These are phyloP conservation scores for Leucophora obtusa DNA, from an alignment of 2,888 invertebrate genomes.

Conservation along the genomic window DNA sequence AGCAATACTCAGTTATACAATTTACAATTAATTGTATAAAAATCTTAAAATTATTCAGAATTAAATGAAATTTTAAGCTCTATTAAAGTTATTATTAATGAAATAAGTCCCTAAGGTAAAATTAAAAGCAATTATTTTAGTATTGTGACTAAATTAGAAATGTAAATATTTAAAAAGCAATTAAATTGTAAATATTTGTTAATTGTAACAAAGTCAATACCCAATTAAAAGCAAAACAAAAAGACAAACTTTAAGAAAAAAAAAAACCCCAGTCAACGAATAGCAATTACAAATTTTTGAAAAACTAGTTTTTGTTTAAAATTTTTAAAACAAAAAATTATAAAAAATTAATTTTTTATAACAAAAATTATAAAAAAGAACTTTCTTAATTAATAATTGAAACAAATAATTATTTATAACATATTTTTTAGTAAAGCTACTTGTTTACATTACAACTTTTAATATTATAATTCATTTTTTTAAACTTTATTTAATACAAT, in stretches of 20 bases:
- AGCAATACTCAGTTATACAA: constrained; percentile 76
- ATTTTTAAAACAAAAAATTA: constrained; percentile 12
- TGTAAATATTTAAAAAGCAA: constrained; percentile 42
- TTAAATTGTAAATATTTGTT: constrained; percentile 51
- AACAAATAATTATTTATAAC: background rate
- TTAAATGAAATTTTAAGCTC: constrained; percentile 27
- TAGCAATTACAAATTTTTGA: constrained; percentile 11
- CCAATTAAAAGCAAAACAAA: background rate
- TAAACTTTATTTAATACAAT: background rate
- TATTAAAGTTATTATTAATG: constrained; percentile 24
- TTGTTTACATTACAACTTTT: too few relatives aligned
- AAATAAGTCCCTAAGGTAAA: constrained; percentile 46
- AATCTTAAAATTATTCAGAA: background rate
- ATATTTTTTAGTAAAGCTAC: background rate
- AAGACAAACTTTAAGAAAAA: background rate
- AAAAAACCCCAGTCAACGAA: constrained; percentile 35
- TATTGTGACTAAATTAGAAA: constrained; percentile 3
- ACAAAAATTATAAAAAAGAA: constrained; percentile 1
- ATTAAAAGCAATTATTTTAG: constrained; percentile 43
- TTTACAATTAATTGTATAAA: background rate
- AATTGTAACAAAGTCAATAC: background rate
- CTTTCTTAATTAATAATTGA: background rate
- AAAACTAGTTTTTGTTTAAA: background rate
- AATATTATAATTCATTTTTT: background rate
- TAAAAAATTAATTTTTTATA: background rate